A percentile compares a stretch with the other conserved stretches of the same genome.
Conservation (phyloP, 1,140 invertebrate genomes). For the Cherax destructor region DNA sequence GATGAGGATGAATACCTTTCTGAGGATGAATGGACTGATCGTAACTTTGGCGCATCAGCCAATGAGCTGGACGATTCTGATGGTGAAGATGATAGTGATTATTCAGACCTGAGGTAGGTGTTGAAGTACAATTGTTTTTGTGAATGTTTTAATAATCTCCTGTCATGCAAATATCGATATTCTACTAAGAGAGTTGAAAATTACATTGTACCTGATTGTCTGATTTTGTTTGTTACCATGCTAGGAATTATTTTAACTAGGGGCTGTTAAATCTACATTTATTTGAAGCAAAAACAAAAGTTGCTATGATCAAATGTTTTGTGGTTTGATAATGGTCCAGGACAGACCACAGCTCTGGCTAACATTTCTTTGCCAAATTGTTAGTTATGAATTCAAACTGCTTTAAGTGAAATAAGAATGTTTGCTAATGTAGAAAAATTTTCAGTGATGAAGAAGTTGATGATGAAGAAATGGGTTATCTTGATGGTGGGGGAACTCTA, state of each 20-base stretch:
- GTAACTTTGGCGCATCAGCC: slow-evolving; percentile 88
- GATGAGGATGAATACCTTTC: slow-evolving; percentile 73
- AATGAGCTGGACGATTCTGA: slow-evolving; percentile 83
- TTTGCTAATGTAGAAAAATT: not conserved
- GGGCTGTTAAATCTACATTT: too few species aligned
- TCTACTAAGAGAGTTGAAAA: too few species aligned
- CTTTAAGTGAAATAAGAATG: not conserved
- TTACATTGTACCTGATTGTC: too few species aligned
- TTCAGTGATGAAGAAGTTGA: slow-evolving; percentile 72
- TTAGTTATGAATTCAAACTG: too few species aligned
- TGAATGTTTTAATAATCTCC: too few species aligned
- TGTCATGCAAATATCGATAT: too few species aligned
- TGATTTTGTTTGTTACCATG: too few species aligned
- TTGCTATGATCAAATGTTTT: too few species aligned
- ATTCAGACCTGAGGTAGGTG: slow-evolving; percentile 79
- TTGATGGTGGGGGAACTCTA: slow-evolving; percentile 74
- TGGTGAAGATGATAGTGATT: slow-evolving; percentile 75
- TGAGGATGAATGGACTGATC: slow-evolving; percentile 91
- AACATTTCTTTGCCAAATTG: too few species aligned
- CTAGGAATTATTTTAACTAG: too few species aligned
- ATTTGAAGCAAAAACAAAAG: not conserved
- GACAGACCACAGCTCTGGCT: too few species aligned
- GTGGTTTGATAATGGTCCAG: too few species aligned
- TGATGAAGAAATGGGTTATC: slow-evolving; percentile 64
- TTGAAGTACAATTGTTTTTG: not conserved